Evolutionary conservation across 2,113 vertebrate genomes (phyloP).

Genomic region (Cygnus atratus): DNA sequence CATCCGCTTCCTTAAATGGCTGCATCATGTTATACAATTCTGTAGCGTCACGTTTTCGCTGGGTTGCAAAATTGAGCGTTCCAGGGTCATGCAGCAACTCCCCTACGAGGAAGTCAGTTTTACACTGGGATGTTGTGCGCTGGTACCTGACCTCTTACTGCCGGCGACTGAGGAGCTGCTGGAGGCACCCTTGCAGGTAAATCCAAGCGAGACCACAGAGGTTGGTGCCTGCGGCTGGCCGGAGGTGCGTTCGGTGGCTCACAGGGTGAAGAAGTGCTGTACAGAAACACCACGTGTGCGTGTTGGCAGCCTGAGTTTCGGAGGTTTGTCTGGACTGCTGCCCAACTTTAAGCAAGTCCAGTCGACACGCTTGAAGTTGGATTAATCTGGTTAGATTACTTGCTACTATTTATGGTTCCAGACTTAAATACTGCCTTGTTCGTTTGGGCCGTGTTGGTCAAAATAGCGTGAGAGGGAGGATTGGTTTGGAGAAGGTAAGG

Average conservation of each 20-base stretch:
- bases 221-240: background rate
- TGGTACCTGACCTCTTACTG: background rate
- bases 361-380: background rate
- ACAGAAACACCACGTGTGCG: background rate
- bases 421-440: background rate
- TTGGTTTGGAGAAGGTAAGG: background rate
- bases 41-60: background rate
- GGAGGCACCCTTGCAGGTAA: background rate
- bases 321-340: background rate
- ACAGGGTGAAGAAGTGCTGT: background rate
- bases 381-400: conserved; percentile 35
- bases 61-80: background rate
- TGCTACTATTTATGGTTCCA: conserved; percentile 34
- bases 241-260: background rate
- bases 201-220: fast-evolving
- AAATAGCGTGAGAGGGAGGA: background rate
- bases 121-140: fast-evolving
- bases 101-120: background rate
- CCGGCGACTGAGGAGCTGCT: background rate
- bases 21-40: background rate
- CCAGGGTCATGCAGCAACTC: background rate
- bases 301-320: background rate
- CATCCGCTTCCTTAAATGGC: background rate
- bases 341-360: background rate
- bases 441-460: background rate